A percentile compares a stretch with the other conserved stretches of the same genome.
Conservation (phyloP, 2,113 vertebrate genomes). For the Dinomys branickii region DNA sequence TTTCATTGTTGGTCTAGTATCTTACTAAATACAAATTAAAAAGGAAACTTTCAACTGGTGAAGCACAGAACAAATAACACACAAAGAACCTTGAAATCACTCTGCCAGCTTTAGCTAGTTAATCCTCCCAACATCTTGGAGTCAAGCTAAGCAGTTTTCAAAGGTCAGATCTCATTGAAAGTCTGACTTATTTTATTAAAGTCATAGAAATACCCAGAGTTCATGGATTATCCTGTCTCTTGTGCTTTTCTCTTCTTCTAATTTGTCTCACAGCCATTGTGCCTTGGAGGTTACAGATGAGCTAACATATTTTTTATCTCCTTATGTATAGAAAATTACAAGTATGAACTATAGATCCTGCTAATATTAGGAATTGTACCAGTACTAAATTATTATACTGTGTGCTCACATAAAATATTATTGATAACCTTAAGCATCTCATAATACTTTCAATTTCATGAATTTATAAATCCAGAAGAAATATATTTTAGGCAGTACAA, state of each 20-base stretch:
- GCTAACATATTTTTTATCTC: conserved; percentile 13
- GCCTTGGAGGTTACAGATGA: conserved; percentile 5
- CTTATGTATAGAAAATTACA: conserved; percentile 53
- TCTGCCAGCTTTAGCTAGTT: conserved; percentile 28
- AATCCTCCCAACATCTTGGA: background rate
- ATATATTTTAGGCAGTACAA: conserved; percentile 14
- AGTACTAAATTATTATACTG: background rate
- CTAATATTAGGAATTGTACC: conserved; percentile 46
- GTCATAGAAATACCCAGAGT: conserved; percentile 29
- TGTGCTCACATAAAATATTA: conserved; percentile 55
- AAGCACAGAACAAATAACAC: conserved; percentile 55
- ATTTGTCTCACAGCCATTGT: conserved; percentile 21
- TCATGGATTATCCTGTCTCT: conserved; percentile 50
- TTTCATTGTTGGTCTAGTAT: conserved; percentile 17
- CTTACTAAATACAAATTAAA: conserved; percentile 54
- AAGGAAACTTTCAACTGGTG: conserved; percentile 20
- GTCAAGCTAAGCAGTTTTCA: conserved; percentile 53
- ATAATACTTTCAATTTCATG: conserved; percentile 51
- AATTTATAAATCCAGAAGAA: conserved; percentile 67
- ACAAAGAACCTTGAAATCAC: conserved; percentile 48
- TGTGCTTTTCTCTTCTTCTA: background rate
- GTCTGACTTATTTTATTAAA: conserved; percentile 60
- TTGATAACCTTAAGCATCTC: conserved; percentile 34
- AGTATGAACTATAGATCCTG: conserved; percentile 53
- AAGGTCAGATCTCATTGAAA: conserved; percentile 53